These are phyloP conservation scores for Matsumyia berberina DNA, from an alignment of 2,888 invertebrate species.

Conservation along the genomic window DNA sequence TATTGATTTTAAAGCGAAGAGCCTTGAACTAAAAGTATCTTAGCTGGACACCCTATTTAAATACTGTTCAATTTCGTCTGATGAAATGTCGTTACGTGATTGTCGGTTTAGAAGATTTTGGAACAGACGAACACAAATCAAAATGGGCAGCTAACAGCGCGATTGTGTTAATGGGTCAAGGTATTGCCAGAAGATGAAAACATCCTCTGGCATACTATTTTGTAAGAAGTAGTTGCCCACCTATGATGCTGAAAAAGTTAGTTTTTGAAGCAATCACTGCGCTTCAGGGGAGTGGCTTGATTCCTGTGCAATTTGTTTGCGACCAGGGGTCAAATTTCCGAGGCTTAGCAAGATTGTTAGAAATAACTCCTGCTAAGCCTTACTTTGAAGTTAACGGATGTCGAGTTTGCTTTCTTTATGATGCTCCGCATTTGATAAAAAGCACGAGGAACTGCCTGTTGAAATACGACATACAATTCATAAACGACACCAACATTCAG, in stretches of 20 bases:
- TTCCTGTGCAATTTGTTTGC: constrained; percentile 39
- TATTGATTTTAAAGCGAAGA: constrained; percentile 11
- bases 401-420: constrained; percentile 27
- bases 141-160: neutral
- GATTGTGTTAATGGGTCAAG: constrained; percentile 9
- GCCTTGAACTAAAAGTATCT: neutral
- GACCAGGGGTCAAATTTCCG: constrained; percentile 45
- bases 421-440: constrained; percentile 37
- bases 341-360: constrained; percentile 20
- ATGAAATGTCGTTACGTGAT: constrained; percentile 12
- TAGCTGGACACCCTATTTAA: neutral
- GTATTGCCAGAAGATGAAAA: constrained; percentile 14
- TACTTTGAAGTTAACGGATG: constrained; percentile 34
- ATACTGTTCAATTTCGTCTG: constrained; percentile 1
- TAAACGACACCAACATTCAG: neutral
- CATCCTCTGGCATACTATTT: constrained; percentile 6
- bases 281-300: constrained; percentile 26
- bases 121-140: neutral
- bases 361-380: constrained; percentile 3
- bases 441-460: constrained; percentile 43
- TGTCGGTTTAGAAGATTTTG: constrained; percentile 19
- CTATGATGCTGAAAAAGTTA: neutral
- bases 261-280: neutral
- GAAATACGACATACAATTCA: neutral
- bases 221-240: neutral